Base-by-base conservation (phyloP, 2,888 invertebrate species). In the Heliconius ismenius region DNA sequence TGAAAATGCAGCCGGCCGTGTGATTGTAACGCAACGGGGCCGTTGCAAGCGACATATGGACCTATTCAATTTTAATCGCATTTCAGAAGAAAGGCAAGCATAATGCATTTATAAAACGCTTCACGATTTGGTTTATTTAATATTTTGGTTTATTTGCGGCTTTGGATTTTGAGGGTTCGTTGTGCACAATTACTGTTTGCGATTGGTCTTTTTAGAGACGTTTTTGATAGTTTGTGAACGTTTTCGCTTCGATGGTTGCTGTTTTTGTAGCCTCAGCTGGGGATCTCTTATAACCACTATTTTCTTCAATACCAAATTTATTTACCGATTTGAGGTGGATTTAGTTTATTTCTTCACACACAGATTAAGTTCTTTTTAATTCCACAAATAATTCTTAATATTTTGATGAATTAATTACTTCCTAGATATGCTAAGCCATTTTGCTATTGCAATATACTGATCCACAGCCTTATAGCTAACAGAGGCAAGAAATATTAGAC, bases 1-100 rank as follows among this genome's bases (percentile, higher is more conserved):
- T 94, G 94, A 94, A 94, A 94, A 92, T 90, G 91, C 94, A 93
- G 86, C 87, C 89, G 92, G 83, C 92, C 93, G 92, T 94, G 90
- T 90, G 90, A 94, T 94, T 94, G 93, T 92, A 90, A 91, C 92
- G 92, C 92, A 92, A 92, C 91, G 89, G 88, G 83, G 83, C 84
- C 87, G 84, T 86, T 91, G 91, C 88, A 86, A 85, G 85, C 90
- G 92, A 92, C 93, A 93, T 93, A 93, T 91, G 93, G 92, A 92
- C 88, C 93, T 92, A 93, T 94, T 92, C 93, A 93, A 92, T 93
- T 93, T 93, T 94, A 93, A 94, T 94, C 93, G 92, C 89, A 94
- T 94, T 92, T 92, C 91, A 91, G 92, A 92, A 93, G 92, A 93
- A 93, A 93, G 92, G 93, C 92, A 91, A 88, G 90, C 89, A 93